phyloP scores from a whole-genome alignment of 2,888 invertebrate species.

The Diogma glabrata region DNA sequence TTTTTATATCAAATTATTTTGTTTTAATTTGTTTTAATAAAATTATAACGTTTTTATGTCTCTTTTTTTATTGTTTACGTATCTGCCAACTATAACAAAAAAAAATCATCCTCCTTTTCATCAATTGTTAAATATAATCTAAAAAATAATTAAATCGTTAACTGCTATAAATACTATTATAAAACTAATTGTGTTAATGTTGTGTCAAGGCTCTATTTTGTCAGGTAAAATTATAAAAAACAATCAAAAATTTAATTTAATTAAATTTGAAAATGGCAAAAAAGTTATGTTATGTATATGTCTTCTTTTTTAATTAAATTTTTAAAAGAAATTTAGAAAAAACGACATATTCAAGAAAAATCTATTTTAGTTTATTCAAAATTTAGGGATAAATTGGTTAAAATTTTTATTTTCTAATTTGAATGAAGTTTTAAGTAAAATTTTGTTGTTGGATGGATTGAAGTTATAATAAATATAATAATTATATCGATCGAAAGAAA shows the following conservation, averaged over 20 bases:
- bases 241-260: constrained; percentile 15
- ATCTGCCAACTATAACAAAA: constrained; percentile 8
- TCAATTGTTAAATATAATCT: background rate
- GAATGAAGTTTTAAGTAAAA: too few relatives aligned
- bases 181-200: constrained; percentile 16
- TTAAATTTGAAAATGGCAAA: background rate
- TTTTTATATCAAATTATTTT: background rate
- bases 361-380: too few relatives aligned
- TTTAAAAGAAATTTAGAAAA: too few relatives aligned
- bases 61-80: constrained; percentile 7
- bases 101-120: constrained; percentile 8
- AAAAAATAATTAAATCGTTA: background rate
- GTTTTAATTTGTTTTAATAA: background rate
- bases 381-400: too few relatives aligned
- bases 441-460: too few relatives aligned
- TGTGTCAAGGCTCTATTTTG: constrained; percentile 36
- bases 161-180: background rate
- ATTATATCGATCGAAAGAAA: too few relatives aligned
- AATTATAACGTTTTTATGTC: constrained; percentile 6
- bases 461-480: too few relatives aligned
- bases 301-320: too few relatives aligned
- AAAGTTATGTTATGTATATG: too few relatives aligned
- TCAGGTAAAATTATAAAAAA: constrained; percentile 32
- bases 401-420: too few relatives aligned
- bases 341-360: too few relatives aligned